Base-by-base conservation (phyloP, 2,888 invertebrate genomes). In the Euspilapteryx auroguttella region DNA sequence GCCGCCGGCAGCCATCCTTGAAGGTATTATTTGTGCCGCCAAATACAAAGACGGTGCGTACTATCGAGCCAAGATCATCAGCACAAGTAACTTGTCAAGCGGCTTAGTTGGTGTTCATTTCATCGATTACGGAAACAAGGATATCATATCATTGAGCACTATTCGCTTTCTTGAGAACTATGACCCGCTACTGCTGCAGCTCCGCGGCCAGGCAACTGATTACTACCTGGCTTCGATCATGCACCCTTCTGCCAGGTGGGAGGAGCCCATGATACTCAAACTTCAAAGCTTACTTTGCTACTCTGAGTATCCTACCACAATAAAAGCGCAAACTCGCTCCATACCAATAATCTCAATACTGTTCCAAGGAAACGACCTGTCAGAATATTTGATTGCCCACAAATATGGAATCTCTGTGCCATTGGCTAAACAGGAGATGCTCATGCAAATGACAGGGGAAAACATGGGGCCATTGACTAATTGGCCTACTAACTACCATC, bases 111-210 rank as follows among this genome's bases (percentile, higher is more conserved):
- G 82, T 37, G 81, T 86, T n/a, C 78, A 79, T 32, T 85, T 86
- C 39, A 73, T 86, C 17, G 86, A 86, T 47, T 85, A 79, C 42
- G 86, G 86, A 24, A 83, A 85, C 44, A 75, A 68, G 37, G 82
- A 82, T 39, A 50, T 78, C 9, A 77, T 88, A 31, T 76, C 80
- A 11, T 49, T 79, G 28, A 73, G 66, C 22, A 79, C 81, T 33
- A 75, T 86, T 25, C 59, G 87, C 44, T 63, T 79, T 24, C 48
- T 84, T 32, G 77, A 80, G 25, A 61, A 48, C 24, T 77, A 80
- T 43, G 63, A 66, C 28, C 76, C 80, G 9, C 41, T 66, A 51
- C 62, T 77, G 36, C 40, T 63, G 25, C 51, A 77, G 24, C 47
- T 82, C 36, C 76, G 77, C 28, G 78, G 82, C 2, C 79, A 82